These are phyloP conservation scores for Drosophila bipectinata DNA, from an alignment of 1,140 invertebrate species.

Conservation along the genomic window DNA sequence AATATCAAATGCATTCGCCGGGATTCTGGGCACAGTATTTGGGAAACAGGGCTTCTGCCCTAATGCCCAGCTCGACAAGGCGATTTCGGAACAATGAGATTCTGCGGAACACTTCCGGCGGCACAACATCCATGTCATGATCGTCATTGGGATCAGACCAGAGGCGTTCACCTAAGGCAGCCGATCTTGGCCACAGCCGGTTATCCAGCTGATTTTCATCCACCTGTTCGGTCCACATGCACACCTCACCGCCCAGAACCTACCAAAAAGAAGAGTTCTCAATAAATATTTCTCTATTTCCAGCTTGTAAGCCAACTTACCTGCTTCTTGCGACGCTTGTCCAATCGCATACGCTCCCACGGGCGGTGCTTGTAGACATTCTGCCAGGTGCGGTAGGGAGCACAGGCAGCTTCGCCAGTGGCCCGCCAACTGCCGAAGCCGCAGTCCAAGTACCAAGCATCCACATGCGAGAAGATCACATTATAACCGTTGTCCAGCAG, in stretches of 20 bases:
- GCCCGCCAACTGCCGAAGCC: constrained; percentile 92
- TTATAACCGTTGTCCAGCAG: constrained; percentile 90
- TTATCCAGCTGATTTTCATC: constrained; percentile 86
- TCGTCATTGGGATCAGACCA: constrained; percentile 83
- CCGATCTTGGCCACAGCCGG: constrained; percentile 89
- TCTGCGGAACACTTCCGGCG: constrained; percentile 76
- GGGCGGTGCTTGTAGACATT: constrained; percentile 92
- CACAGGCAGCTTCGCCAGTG: constrained; percentile 88
- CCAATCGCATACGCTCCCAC: constrained; percentile 85
- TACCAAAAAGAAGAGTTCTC: constrained; percentile 17
- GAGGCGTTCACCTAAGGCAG: constrained; percentile 87
- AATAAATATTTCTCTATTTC: neutral
- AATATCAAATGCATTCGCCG: constrained; percentile 84
- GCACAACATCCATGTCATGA: constrained; percentile 73
- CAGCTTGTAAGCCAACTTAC: constrained; percentile 27
- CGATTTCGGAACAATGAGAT: constrained; percentile 85
- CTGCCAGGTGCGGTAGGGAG: constrained; percentile 93
- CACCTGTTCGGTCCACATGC: constrained; percentile 89
- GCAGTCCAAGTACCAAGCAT: constrained; percentile 94
- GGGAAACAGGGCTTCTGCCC: constrained; percentile 88
- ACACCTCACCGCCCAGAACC: constrained; percentile 88
- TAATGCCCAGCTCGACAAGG: constrained; percentile 86
- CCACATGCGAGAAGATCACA: constrained; percentile 92
- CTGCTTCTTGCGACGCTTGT: constrained; percentile 72
- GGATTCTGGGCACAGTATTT: constrained; percentile 89